Conservation (phyloP, 2,888 invertebrate species). For the Philhelius pedissequus region DNA sequence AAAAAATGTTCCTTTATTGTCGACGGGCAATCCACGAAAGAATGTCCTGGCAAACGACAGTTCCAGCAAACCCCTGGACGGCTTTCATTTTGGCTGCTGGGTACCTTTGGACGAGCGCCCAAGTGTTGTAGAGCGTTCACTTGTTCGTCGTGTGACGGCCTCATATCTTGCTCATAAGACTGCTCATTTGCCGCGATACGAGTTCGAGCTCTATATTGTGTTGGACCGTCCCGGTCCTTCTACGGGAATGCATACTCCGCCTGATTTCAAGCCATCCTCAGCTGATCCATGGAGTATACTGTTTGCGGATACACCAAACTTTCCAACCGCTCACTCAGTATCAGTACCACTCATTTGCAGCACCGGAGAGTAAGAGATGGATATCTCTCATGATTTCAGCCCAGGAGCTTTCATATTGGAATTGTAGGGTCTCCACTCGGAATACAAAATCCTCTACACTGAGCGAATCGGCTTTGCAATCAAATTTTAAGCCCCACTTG, state of each 20-base stretch:
- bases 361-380: no score
- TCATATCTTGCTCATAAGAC: neutral
- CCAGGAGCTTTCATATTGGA: no score
- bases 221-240: neutral
- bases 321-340: neutral
- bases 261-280: neutral
- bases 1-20: neutral
- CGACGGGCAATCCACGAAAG: neutral
- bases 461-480: no score
- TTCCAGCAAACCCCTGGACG: neutral
- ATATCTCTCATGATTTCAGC: no score
- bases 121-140: neutral
- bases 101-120: neutral
- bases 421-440: no score
- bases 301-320: constrained; percentile 4
- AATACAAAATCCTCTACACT: no score
- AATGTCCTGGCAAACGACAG: neutral
- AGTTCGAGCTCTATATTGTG: neutral
- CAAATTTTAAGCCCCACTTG: no score
- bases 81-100: neutral
- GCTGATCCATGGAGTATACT: neutral
- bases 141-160: neutral
- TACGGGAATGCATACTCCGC: neutral
- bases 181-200: neutral
- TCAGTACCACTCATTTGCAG: no score